These are phyloP conservation scores for Aplocera efformata DNA, from an alignment of 2,888 invertebrate genomes.

Conservation along the genomic window DNA sequence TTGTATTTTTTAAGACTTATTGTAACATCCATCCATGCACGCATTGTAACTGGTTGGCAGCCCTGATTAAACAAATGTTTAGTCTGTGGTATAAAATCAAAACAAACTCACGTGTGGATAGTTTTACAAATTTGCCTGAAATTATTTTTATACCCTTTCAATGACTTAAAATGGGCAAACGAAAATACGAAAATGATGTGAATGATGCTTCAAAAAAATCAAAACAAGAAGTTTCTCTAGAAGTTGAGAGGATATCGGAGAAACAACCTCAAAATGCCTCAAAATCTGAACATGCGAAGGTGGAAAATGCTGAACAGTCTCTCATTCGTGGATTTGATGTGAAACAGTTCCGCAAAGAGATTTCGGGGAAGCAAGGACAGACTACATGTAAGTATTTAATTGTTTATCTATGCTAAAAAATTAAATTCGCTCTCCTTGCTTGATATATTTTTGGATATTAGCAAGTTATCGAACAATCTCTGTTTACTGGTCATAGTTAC, in stretches of 20 bases:
- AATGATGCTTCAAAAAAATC: constrained; percentile 41
- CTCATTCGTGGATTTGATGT: constrained; percentile 71
- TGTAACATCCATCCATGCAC: no score
- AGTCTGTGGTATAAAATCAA: no score
- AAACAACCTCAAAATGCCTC: constrained; percentile 56
- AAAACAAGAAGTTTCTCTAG: constrained; percentile 38
- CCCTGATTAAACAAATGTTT: no score
- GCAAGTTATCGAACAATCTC: no score
- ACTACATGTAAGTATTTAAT: constrained; percentile 69
- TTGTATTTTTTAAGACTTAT: no score
- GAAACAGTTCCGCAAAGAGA: constrained; percentile 80
- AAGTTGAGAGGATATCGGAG: constrained; percentile 23
- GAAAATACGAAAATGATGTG: constrained; percentile 53
- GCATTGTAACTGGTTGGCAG: no score
- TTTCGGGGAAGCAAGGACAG: constrained; percentile 74
- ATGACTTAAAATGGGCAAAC: constrained; percentile 55
- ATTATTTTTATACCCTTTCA: constrained; percentile 2
- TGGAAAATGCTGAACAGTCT: constrained; percentile 19
- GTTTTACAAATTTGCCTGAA: constrained; percentile 2
- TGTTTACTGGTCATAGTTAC: no score
- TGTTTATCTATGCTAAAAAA: background rate
- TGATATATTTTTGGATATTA: no score
- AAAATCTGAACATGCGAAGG: no score
- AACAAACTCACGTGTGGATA: constrained; percentile 44
- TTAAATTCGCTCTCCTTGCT: no score